A percentile compares a stretch with the other conserved stretches of the same genome.
phyloP scores from a whole-genome alignment of 2,113 vertebrate species.

The Phaethon lepturus region DNA sequence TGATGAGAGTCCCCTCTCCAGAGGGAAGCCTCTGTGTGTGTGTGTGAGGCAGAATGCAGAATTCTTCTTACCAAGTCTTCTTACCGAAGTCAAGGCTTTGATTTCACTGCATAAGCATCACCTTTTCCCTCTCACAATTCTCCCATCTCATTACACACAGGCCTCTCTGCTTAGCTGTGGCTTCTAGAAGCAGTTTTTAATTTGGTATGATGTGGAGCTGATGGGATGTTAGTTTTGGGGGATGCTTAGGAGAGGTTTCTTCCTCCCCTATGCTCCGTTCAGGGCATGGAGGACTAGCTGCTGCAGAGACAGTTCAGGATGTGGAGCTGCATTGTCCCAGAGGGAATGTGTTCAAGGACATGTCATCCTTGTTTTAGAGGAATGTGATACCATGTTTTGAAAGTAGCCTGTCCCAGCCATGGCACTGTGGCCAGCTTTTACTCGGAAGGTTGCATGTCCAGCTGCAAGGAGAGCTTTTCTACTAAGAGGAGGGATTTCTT shows the following conservation, averaged over 20 bases:
- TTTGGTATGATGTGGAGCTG: background rate
- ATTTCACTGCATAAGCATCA: background rate
- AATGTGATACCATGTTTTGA: background rate
- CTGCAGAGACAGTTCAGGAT: background rate
- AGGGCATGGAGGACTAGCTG: background rate
- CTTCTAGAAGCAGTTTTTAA: conserved; percentile 6
- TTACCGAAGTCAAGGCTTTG: conserved; percentile 56
- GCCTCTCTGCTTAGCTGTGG: background rate
- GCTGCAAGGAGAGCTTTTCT: background rate
- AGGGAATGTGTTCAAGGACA: background rate
- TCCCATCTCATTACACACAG: background rate
- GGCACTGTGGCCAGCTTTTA: background rate
- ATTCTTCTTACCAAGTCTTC: background rate
- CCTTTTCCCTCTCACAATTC: background rate
- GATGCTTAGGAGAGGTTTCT: background rate
- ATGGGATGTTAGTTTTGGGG: background rate
- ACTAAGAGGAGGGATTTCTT: background rate
- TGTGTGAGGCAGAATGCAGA: background rate
- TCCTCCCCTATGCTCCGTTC: background rate
- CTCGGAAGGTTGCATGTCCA: background rate
- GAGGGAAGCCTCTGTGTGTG: background rate
- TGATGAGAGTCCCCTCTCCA: background rate
- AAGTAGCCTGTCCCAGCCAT: background rate
- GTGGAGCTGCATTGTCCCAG: background rate
- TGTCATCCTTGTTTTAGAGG: background rate